Percentiles rank a stretch among this genome's conserved stretches.
Evolutionary conservation across 64 coral and sea anemone species (phyloP).

Genomic region (Dendronephthya gigantea): DNA sequence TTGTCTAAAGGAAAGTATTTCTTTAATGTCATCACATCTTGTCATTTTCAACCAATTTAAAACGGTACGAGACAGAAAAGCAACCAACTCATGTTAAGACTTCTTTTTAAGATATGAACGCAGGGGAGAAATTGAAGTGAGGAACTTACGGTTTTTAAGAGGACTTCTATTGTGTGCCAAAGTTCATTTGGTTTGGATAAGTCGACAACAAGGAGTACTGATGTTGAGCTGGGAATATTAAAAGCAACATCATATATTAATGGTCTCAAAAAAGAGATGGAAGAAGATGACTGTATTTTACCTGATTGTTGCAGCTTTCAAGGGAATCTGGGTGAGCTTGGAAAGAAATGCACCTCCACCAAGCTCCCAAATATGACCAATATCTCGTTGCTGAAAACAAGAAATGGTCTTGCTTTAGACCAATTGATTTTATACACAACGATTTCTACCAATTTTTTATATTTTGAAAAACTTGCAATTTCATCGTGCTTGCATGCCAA

Average conservation of each 20-base stretch:
- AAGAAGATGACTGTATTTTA: background rate
- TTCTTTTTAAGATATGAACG: no score
- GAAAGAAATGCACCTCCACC: constrained; percentile 89
- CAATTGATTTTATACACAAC: no score
- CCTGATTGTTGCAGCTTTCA: constrained; percentile 62
- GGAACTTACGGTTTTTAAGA: constrained; percentile 50
- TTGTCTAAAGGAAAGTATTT: background rate
- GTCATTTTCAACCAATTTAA: no score
- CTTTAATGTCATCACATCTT: background rate
- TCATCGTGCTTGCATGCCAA: no score
- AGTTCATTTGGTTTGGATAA: constrained; percentile 79
- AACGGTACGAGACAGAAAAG: no score
- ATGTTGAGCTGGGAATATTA: constrained; percentile 25
- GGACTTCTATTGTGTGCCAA: constrained; percentile 73
- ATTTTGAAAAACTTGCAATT: no score
- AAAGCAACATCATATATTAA: background rate
- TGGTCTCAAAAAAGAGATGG: background rate
- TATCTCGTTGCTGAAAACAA: constrained; percentile 61
- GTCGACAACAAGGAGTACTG: constrained; percentile 67
- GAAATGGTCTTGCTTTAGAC: background rate
- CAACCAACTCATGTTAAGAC: no score
- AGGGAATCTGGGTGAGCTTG: constrained; percentile 86
- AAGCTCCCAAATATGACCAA: constrained; percentile 98
- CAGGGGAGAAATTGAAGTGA: no score
- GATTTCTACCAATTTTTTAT: no score